Evolutionary conservation across 2,113 vertebrate genomes (phyloP).

Genomic region (Poecile atricapillus): DNA sequence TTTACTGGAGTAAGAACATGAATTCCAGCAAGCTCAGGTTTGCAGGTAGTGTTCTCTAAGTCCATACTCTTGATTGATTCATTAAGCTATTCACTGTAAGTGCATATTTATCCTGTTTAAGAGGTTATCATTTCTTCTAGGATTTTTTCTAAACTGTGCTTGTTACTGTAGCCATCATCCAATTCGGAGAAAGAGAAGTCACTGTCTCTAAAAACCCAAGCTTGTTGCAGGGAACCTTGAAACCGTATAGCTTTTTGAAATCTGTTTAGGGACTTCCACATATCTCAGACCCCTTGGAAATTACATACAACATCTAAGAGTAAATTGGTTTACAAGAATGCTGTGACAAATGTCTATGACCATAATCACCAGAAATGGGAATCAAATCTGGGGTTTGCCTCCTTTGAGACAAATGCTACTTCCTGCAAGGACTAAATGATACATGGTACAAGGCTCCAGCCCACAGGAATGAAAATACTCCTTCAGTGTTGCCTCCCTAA

Average conservation of each 20-base stretch:
- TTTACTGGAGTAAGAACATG: background rate
- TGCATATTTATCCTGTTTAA: background rate
- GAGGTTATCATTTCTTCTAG: background rate
- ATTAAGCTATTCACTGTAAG: background rate
- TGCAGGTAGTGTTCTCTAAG: background rate
- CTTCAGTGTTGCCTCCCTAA: background rate
- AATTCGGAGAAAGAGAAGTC: background rate
- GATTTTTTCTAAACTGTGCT: background rate
- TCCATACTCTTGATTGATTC: background rate
- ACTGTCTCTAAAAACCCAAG: background rate
- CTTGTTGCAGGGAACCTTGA: background rate
- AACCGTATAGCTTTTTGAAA: background rate
- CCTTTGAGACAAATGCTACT: background rate
- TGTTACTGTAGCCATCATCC: background rate
- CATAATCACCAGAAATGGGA: background rate
- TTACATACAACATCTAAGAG: accelerated
- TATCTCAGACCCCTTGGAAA: background rate
- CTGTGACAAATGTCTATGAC: background rate
- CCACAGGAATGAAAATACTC: background rate
- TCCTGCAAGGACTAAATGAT: background rate
- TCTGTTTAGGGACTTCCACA: background rate
- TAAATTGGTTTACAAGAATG: background rate
- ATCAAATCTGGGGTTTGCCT: background rate
- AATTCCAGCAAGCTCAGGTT: background rate
- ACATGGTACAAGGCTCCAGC: background rate